These are phyloP conservation scores for Mallateleia sp. DNA, from an alignment of 2,888 invertebrate genomes.

Conservation along the genomic window DNA sequence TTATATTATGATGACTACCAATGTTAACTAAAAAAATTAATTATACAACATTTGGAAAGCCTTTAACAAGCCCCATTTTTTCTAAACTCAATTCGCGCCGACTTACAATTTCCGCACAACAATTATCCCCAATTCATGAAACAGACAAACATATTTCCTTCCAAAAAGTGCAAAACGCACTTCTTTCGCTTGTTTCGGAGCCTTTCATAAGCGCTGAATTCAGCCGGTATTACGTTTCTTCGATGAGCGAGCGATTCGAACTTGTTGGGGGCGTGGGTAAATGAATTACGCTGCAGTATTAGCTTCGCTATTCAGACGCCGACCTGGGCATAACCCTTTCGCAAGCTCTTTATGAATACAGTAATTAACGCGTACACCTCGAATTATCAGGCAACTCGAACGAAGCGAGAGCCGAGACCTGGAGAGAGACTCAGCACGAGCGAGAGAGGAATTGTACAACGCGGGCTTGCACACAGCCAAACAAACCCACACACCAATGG, in stretches of 20 bases:
- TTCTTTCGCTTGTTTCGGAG: constrained; percentile 62
- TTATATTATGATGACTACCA: no score
- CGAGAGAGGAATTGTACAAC: constrained; percentile 65
- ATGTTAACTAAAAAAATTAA: background rate
- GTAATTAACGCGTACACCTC: constrained; percentile 88
- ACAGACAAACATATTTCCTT: constrained; percentile 46
- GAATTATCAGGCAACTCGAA: constrained; percentile 84
- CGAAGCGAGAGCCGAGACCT: constrained; percentile 72
- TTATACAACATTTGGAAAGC: background rate
- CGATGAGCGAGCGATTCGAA: constrained; percentile 76
- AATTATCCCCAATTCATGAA: constrained; percentile 47
- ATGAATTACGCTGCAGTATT: constrained; percentile 88
- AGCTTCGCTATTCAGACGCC: constrained; percentile 88
- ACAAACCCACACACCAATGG: constrained; percentile 39
- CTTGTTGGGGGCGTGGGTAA: constrained; percentile 82
- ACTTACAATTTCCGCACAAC: constrained; percentile 11
- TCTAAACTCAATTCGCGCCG: background rate
- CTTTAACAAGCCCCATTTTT: background rate
- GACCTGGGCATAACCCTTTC: constrained; percentile 86
- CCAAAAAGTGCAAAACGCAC: constrained; percentile 55
- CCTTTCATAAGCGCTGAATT: constrained; percentile 64
- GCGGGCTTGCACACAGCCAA: constrained; percentile 22
- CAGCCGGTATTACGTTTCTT: constrained; percentile 76
- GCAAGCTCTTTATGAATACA: constrained; percentile 87
- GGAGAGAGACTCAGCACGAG: constrained; percentile 62